Evolutionary conservation across 2,888 invertebrate genomes (phyloP).

Genomic region (Malacosoma neustria): DNA sequence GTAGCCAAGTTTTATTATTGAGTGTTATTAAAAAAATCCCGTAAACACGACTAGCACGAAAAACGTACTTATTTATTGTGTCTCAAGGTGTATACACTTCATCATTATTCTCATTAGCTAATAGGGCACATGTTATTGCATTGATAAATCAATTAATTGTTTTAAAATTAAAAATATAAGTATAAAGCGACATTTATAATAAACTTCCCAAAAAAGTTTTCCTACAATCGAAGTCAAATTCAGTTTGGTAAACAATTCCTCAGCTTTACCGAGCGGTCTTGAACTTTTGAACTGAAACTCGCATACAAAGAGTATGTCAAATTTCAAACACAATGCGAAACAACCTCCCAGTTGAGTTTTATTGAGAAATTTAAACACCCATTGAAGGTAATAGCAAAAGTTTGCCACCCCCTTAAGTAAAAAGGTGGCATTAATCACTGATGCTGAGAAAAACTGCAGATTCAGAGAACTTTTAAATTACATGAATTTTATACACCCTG

Average conservation of each 20-base stretch:
- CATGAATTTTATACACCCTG: conserved; percentile 34
- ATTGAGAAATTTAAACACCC: conserved; percentile 56
- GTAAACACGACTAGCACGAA: no score
- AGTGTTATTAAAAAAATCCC: no score
- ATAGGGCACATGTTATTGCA: no score
- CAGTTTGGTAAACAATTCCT: neutral
- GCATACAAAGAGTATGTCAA: conserved; percentile 35
- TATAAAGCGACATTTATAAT: no score
- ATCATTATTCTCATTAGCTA: no score
- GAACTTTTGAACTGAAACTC: conserved; percentile 25
- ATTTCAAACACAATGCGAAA: conserved; percentile 44
- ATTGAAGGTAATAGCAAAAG: conserved; percentile 52
- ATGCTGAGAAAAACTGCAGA: conserved; percentile 30
- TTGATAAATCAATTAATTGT: no score
- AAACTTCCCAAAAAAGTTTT: no score
- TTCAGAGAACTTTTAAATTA: conserved; percentile 36
- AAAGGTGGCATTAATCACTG: conserved; percentile 37
- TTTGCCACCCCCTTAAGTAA: conserved; percentile 22
- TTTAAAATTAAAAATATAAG: no score
- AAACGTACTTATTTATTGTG: no score
- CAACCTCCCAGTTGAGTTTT: conserved; percentile 33
- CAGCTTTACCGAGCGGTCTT: conserved; percentile 30
- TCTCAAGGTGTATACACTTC: no score
- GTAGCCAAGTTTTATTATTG: no score
- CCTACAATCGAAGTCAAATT: neutral